Conservation (phyloP, 2,797 vertebrate genomes). For the Pangasius mekongensis region DNA sequence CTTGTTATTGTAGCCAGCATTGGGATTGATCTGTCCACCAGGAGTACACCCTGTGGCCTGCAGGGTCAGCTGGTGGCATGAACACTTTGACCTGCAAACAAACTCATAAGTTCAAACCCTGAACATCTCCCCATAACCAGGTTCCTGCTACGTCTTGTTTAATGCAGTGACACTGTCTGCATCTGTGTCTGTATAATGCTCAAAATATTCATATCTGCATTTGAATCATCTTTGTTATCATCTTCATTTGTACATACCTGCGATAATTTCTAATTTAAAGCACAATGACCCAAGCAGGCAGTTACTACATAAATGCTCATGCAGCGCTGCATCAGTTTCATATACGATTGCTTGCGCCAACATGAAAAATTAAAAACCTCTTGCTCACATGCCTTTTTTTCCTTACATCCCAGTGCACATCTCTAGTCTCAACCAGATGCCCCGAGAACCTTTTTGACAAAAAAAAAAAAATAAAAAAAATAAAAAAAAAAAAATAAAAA, state of each 20-base stretch:
- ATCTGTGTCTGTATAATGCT: neutral
- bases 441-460: neutral
- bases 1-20: constrained; percentile 89
- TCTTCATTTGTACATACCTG: neutral
- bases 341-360: neutral
- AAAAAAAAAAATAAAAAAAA: neutral
- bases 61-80: constrained; percentile 93
- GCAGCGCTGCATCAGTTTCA: neutral
- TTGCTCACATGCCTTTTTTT: neutral
- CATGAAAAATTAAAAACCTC: neutral
- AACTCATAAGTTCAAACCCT: neutral
- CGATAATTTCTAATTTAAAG: neutral
- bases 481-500: neutral
- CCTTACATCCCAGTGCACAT: neutral
- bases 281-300: neutral
- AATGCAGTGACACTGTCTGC: neutral
- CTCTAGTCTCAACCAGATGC: neutral
- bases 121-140: neutral
- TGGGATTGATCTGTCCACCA: constrained; percentile 85
- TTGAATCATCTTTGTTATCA: neutral
- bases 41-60: constrained; percentile 93
- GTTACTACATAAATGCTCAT: neutral
- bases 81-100: constrained; percentile 86
- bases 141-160: neutral
- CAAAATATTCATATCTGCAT: neutral